These are phyloP conservation scores for Drosophila borborema DNA, from an alignment of 2,888 invertebrate species.

Conservation along the genomic window DNA sequence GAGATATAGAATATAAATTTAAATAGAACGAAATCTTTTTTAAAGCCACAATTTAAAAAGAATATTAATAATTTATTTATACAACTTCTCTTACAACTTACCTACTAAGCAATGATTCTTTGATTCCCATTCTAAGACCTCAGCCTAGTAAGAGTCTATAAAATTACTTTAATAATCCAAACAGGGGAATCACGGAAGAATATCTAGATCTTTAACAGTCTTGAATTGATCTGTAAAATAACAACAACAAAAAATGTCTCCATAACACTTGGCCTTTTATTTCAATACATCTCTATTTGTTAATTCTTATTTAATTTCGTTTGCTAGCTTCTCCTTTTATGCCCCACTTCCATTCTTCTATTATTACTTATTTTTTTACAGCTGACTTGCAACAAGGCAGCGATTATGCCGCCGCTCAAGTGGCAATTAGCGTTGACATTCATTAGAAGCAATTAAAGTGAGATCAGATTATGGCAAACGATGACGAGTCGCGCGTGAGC, in stretches of 20 bases:
- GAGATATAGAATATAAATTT: no score
- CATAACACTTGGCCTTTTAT: background rate
- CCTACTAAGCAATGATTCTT: no score
- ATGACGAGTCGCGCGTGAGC: conserved; percentile 64
- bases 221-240: background rate
- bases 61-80: no score
- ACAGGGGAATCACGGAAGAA: background rate
- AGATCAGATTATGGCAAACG: conserved; percentile 69
- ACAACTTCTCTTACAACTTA: no score
- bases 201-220: conserved; percentile 1
- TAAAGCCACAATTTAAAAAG: no score
- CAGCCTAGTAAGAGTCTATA: background rate
- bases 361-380: conserved; percentile 32
- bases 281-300: background rate
- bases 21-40: no score
- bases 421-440: conserved; percentile 76
- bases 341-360: conserved; percentile 33
- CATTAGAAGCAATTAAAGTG: conserved; percentile 76
- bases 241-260: background rate
- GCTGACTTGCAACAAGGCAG: conserved; percentile 30
- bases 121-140: no score
- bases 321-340: conserved; percentile 31
- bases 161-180: background rate
- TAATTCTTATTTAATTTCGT: conserved; percentile 8
- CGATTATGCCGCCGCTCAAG: conserved; percentile 55